These are phyloP conservation scores for Rhagoletis pomonella DNA, from an alignment of 1,140 invertebrate genomes.

Conservation along the genomic window DNA sequence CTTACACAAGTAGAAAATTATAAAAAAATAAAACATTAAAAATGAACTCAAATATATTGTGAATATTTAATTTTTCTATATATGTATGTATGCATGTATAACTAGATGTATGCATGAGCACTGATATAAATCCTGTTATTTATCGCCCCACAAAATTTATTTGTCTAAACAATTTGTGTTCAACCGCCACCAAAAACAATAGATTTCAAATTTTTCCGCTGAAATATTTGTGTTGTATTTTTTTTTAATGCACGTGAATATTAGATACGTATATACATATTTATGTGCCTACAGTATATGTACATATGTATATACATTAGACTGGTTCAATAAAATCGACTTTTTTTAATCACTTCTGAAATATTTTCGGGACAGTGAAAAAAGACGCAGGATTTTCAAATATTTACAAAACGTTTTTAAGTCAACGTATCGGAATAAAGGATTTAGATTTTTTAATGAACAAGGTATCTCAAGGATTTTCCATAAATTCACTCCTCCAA, in stretches of 20 bases:
- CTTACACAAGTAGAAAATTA: too few relatives aligned
- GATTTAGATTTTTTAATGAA: too few relatives aligned
- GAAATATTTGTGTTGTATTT: neutral
- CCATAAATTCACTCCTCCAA: too few relatives aligned
- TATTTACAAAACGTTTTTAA: too few relatives aligned
- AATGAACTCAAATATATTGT: too few relatives aligned
- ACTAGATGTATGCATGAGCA: neutral
- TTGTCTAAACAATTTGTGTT: slow-evolving; percentile 7
- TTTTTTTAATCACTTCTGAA: too few relatives aligned
- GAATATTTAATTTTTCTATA: slow-evolving; percentile 37
- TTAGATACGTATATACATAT: neutral
- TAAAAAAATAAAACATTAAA: too few relatives aligned
- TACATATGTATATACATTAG: neutral
- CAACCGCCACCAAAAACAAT: neutral
- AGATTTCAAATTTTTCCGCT: neutral
- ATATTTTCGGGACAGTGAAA: too few relatives aligned
- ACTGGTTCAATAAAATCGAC: neutral
- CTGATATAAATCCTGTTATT: neutral
- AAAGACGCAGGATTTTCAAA: too few relatives aligned
- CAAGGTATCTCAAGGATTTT: too few relatives aligned
- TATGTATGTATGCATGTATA: neutral
- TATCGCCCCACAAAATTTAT: neutral
- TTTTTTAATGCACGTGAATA: neutral
- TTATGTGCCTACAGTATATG: neutral
- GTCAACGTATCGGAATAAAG: too few relatives aligned